Base-by-base conservation (phyloP, 2,113 vertebrate species). In the Crotophaga sulcirostris region DNA sequence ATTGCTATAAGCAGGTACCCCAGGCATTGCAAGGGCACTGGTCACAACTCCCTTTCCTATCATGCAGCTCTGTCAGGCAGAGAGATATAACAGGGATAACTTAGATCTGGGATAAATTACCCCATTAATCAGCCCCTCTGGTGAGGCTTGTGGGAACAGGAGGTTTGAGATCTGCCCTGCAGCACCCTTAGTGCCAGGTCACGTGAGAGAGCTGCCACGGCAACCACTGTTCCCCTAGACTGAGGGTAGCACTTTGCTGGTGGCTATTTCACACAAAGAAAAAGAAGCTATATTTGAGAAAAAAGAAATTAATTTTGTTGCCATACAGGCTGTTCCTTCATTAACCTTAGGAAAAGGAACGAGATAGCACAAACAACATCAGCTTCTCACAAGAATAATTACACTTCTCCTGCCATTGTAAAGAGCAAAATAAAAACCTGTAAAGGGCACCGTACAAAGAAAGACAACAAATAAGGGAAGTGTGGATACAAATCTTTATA, bases 151-250 rank as follows among this genome's bases (percentile, higher is more conserved):
- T 59, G 34, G 44, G 40, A 75, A 9, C 4, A 55, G 33, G 66
- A 59, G 36, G 17, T 10, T 82, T 44, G 40, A 11, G 67, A 84
- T 33, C 24, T 83, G 47, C 58, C 51, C 47, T 3, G 2, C 4
- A 81, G 23, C 33, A 74, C 31, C 15, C 40, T 10, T 7, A 21
- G 16, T 0, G 3, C 47, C 17, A 31, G n/a, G 44, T 59, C 40
- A 68, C 1, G 2, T 13, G 21, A 36, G 42, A 80, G 24, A 66
- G 36, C 70, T 85, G 67, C 90, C 34, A 11, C 2, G 0, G 66
- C 31, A 64, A 36, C 54, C 4, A 1, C 45, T 0, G 0, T 38
- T 33, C 34, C 16, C 34, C 28, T 45, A 16, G 31, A 5, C 60
- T 47, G 47, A 74, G 14, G 9, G 66, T 42, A 66, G 16, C 5